Conservation (phyloP, 2,113 vertebrate genomes). For the Typhlomys cinereus region DNA sequence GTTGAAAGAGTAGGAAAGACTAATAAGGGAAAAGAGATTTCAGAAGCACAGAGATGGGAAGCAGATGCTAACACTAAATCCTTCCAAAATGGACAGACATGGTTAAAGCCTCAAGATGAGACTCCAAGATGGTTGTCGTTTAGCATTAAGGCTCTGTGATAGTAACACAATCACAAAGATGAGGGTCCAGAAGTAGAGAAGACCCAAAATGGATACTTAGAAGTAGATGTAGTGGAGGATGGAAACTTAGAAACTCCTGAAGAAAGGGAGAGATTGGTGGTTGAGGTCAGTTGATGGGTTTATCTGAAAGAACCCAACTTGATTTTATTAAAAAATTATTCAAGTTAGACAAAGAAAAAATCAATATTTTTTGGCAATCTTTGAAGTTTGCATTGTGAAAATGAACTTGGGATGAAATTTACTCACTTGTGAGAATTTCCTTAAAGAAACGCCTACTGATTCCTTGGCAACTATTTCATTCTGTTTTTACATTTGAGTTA, state of each 20-base stretch:
- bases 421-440: not conserved
- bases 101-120: not conserved
- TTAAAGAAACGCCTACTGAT: not conserved
- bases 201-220: not conserved
- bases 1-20: not conserved
- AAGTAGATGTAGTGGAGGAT: not conserved
- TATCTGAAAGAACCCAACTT: not conserved
- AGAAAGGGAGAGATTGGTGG: not conserved
- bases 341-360: slow-evolving; percentile 16
- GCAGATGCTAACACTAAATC: not conserved
- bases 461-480: not conserved
- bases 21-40: not conserved
- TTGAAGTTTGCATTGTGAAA: not conserved
- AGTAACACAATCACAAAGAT: not conserved
- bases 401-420: not conserved
- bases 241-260: not conserved
- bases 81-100: not conserved
- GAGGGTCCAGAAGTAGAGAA: not conserved
- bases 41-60: not conserved
- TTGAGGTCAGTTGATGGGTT: not conserved
- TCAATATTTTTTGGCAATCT: not conserved
- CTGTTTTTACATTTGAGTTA: not conserved
- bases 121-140: not conserved
- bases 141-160: not conserved
- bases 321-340: not conserved